These are phyloP conservation scores for Siniperca undulata DNA, from an alignment of 2,797 vertebrate species.

Conservation along the genomic window DNA sequence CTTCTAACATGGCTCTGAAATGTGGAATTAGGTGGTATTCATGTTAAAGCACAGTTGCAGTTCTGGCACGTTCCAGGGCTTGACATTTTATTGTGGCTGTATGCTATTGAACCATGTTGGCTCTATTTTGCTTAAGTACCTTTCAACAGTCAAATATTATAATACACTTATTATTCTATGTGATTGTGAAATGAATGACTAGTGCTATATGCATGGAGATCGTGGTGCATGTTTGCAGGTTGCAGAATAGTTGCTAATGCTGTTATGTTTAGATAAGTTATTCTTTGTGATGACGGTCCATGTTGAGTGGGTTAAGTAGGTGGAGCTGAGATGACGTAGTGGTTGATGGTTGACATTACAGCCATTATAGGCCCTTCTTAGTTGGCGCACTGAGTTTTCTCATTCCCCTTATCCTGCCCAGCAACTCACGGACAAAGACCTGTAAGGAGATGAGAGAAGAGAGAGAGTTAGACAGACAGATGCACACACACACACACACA, in stretches of 20 bases:
- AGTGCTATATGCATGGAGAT: constrained; percentile 63
- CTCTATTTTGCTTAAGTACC: constrained; percentile 51
- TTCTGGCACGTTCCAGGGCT: constrained; percentile 50
- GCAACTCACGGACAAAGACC: constrained; percentile 96
- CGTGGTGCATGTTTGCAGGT: constrained; percentile 56
- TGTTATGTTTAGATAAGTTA: constrained; percentile 53
- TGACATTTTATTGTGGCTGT: constrained; percentile 51
- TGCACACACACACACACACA: background rate
- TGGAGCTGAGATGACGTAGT: constrained; percentile 60
- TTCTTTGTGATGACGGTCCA: constrained; percentile 59
- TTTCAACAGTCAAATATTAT: constrained; percentile 71
- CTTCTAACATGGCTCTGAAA: constrained; percentile 67
- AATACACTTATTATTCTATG: constrained; percentile 58
- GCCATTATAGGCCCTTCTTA: constrained; percentile 94
- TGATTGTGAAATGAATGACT: constrained; percentile 49
- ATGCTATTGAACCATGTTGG: constrained; percentile 37
- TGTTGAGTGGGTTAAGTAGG: constrained; percentile 54
- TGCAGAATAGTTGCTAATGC: constrained; percentile 58
- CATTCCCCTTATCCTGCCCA: constrained; percentile 97
- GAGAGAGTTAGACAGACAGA: background rate
- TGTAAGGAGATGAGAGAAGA: constrained; percentile 68
- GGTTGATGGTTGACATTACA: constrained; percentile 44
- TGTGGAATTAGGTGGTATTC: constrained; percentile 43
- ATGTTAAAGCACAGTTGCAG: constrained; percentile 60
- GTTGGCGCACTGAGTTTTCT: constrained; percentile 95